Evolutionary conservation across 2,888 invertebrate species (phyloP).

Genomic region (Ophion ellenae): DNA sequence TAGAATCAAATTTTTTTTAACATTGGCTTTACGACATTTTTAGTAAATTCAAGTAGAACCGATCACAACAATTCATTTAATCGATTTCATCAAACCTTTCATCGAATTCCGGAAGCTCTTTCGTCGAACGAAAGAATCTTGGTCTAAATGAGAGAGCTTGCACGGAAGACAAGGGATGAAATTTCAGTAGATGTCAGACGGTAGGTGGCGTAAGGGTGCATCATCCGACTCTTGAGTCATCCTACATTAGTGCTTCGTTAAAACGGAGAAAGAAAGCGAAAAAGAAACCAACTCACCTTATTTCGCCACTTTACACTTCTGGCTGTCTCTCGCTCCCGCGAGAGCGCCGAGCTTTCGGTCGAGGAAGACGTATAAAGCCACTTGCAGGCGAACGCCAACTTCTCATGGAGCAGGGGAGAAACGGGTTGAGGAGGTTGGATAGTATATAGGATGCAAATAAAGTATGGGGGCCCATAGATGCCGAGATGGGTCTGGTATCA

Average conservation of each 20-base stretch:
- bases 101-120: no score
- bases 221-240: neutral
- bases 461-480: constrained; percentile 39
- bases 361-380: constrained; percentile 55
- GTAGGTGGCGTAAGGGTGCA: neutral
- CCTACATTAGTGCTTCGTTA: constrained; percentile 23
- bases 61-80: no score
- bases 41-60: no score
- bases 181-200: neutral
- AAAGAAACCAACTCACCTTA: neutral
- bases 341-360: constrained; percentile 41
- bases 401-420: neutral
- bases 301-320: constrained; percentile 12
- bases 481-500: constrained; percentile 47
- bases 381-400: constrained; percentile 36
- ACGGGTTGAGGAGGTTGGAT: constrained; percentile 22
- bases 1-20: no score
- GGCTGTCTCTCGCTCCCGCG: constrained; percentile 4
- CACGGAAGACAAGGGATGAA: neutral
- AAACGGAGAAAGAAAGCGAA: constrained; percentile 2
- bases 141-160: no score
- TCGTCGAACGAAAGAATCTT: no score
- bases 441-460: constrained; percentile 43
- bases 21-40: no score
- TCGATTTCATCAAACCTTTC: no score